Evolutionary conservation across 2,113 vertebrate species (phyloP).

Genomic region (Hoplias malabaricus): DNA sequence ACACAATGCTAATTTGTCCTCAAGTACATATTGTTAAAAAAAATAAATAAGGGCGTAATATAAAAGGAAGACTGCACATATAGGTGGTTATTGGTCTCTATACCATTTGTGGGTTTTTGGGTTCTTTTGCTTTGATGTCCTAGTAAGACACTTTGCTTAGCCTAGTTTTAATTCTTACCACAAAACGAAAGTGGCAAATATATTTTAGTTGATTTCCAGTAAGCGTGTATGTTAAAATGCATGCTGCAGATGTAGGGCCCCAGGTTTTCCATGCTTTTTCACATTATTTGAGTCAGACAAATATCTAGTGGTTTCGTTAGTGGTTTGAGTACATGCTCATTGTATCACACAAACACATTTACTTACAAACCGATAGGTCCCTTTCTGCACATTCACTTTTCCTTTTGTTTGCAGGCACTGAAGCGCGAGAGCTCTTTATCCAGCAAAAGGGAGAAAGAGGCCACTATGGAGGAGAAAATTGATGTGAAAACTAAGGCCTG

Average conservation of each 20-base stretch:
- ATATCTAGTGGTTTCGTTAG: not conserved
- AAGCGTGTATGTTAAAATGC: not conserved
- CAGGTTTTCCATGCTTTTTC: not conserved
- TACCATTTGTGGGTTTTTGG: constrained; percentile 7
- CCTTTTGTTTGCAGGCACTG: not conserved
- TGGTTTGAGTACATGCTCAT: not conserved
- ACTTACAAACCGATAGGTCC: not conserved
- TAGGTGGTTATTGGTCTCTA: not conserved
- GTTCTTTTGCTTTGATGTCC: constrained; percentile 6
- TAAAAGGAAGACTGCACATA: not conserved
- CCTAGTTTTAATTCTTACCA: constrained; percentile 6
- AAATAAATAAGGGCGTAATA: not conserved
- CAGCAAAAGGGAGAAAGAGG: not conserved
- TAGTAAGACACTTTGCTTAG: not conserved
- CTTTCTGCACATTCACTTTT: not conserved
- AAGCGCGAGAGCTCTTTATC: not conserved
- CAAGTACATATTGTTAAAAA: no score
- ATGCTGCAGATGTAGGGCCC: not conserved
- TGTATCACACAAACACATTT: not conserved
- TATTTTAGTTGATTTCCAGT: not conserved
- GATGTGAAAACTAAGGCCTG: not conserved
- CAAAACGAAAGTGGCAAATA: constrained; percentile 1
- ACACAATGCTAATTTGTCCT: not conserved
- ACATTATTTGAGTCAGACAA: not conserved
- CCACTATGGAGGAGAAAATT: not conserved